Evolutionary conservation across 2,113 vertebrate genomes (phyloP).

Genomic region (Cepphus grylle): DNA sequence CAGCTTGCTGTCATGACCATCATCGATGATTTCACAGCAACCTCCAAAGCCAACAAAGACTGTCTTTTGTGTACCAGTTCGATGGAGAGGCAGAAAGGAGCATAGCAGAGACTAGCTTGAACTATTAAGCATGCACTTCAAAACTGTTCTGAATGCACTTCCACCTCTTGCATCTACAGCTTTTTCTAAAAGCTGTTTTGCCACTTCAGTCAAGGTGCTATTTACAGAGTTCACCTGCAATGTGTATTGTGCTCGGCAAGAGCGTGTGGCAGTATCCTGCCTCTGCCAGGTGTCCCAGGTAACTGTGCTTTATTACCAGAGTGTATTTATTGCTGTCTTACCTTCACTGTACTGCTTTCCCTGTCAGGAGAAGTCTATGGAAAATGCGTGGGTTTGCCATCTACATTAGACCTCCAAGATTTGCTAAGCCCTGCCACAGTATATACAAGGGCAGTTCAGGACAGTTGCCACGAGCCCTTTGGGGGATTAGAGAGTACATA

Average conservation of each 20-base stretch:
- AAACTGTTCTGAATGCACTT: neutral
- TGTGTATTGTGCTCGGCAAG: neutral
- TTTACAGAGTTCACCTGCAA: neutral
- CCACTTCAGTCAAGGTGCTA: neutral
- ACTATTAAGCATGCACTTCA: neutral
- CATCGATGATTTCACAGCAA: neutral
- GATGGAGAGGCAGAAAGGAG: neutral
- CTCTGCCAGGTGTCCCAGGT: conserved; percentile 16
- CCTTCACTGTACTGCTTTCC: neutral
- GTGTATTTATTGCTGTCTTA: conserved; percentile 63
- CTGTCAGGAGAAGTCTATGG: neutral
- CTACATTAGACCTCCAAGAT: neutral
- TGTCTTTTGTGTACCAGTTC: neutral
- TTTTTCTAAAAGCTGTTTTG: neutral
- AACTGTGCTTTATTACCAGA: conserved; percentile 65
- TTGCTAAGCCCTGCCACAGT: neutral
- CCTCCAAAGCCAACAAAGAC: neutral
- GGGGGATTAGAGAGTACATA: neutral
- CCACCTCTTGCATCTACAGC: neutral
- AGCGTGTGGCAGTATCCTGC: neutral
- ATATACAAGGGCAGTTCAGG: neutral
- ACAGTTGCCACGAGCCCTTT: neutral
- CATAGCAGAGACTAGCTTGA: neutral
- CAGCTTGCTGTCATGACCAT: neutral
- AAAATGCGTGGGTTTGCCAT: neutral